These are phyloP conservation scores for Gonioctena quinquepunctata DNA, from an alignment of 1,140 invertebrate species.

Conservation along the genomic window DNA sequence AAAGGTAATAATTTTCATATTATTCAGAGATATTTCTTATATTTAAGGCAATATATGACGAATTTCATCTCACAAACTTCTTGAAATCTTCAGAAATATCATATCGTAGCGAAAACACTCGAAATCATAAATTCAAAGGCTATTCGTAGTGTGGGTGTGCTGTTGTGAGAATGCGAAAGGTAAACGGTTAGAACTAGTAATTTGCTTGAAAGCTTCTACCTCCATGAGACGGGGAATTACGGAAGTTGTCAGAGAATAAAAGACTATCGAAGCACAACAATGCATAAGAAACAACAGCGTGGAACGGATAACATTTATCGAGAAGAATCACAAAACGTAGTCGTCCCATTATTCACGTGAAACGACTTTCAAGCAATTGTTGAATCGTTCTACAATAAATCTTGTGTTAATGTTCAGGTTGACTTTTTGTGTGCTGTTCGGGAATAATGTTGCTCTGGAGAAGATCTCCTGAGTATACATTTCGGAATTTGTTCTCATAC, in stretches of 20 bases:
- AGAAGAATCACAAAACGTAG: conserved; percentile 15
- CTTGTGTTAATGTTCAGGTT: background rate
- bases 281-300: background rate
- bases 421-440: too few species aligned
- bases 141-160: too few species aligned
- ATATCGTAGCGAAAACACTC: too few species aligned
- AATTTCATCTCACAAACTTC: too few species aligned
- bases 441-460: too few species aligned
- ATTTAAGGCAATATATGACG: too few species aligned
- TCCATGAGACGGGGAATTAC: background rate
- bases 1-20: too few species aligned
- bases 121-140: too few species aligned
- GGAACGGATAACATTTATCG: conserved; percentile 10
- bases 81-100: too few species aligned
- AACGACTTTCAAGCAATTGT: conserved; percentile 4
- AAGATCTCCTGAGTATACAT: too few species aligned
- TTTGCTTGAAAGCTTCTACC: background rate
- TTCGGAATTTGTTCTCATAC: too few species aligned
- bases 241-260: background rate
- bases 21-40: too few species aligned
- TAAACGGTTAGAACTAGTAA: background rate
- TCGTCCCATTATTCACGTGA: conserved; percentile 11
- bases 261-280: background rate
- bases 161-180: background rate
- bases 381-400: background rate